phyloP scores from a whole-genome alignment of 1,140 invertebrate species.

The Drosophila trapezifrons region DNA sequence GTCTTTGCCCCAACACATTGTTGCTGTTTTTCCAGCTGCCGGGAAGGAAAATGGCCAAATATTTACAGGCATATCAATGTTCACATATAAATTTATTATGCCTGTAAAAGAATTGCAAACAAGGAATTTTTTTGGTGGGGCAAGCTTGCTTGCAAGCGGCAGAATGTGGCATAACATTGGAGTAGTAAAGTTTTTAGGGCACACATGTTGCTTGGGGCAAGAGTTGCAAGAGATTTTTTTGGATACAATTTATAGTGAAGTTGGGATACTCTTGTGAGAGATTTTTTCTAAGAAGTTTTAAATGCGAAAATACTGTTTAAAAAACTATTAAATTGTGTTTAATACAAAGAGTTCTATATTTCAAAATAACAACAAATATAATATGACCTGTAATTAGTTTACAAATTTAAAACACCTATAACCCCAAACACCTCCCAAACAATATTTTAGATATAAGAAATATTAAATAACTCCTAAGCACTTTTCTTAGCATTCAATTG shows the following conservation, averaged over 20 bases:
- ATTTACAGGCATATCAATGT: slow-evolving; percentile 66
- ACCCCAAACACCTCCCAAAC: too few relatives aligned
- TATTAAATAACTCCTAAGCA: not conserved
- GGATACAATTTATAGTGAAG: not conserved
- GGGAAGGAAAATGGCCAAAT: slow-evolving; percentile 31
- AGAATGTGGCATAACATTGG: slow-evolving; percentile 19
- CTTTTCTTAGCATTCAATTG: not conserved
- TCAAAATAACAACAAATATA: too few relatives aligned
- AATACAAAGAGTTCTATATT: too few relatives aligned
- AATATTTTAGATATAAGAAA: not conserved
- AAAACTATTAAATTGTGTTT: too few relatives aligned
- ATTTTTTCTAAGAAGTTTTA: too few relatives aligned
- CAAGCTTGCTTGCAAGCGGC: slow-evolving; percentile 7
- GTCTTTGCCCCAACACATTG: slow-evolving; percentile 2
- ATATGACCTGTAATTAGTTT: too few relatives aligned
- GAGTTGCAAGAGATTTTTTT: not conserved
- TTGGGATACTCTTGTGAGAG: slow-evolving; percentile 9
- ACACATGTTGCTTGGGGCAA: slow-evolving; percentile 43
- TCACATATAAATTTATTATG: slow-evolving; percentile 72
- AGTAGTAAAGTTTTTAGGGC: slow-evolving; percentile 48
- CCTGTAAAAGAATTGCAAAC: slow-evolving; percentile 51
- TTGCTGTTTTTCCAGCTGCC: slow-evolving; percentile 6
- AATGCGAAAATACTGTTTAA: too few relatives aligned
- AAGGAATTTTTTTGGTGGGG: slow-evolving; percentile 15
- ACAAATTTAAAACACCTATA: too few relatives aligned